Percentiles rank a stretch among this genome's conserved stretches.
Evolutionary conservation across 92 coral and sea anemone species (phyloP).

Genomic region (Isaurus tuberculatus): DNA sequence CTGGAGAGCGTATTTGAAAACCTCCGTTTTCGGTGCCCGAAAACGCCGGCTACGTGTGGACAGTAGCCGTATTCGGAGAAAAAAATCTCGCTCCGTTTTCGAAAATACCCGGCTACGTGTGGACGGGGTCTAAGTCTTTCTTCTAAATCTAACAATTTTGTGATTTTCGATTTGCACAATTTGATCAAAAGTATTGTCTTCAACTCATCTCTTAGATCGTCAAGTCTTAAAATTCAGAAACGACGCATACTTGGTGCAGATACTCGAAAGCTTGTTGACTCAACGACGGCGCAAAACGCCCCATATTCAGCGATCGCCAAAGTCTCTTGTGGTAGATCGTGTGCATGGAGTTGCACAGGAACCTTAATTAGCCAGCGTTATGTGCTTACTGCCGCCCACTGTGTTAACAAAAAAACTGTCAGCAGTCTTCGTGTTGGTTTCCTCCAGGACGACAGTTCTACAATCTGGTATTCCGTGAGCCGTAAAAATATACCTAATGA

Average conservation of each 20-base stretch:
- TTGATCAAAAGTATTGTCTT: too few species aligned
- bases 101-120: too few species aligned
- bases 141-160: too few species aligned
- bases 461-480: slow-evolving; percentile 67
- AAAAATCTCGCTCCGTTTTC: too few species aligned
- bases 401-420: slow-evolving; percentile 59
- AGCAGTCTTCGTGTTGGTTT: slow-evolving; percentile 70
- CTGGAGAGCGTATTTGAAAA: too few species aligned
- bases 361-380: slow-evolving; percentile 73
- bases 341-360: slow-evolving; percentile 75
- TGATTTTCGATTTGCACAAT: too few species aligned
- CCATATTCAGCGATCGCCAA: slow-evolving; percentile 73
- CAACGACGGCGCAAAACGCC: slow-evolving; percentile 55
- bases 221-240: background rate
- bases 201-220: too few species aligned
- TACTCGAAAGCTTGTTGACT: slow-evolving; percentile 6
- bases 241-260: slow-evolving; percentile 7
- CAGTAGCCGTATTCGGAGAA: too few species aligned
- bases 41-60: too few species aligned
- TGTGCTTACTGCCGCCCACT: slow-evolving; percentile 89
- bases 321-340: slow-evolving; percentile 72
- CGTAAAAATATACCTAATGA: slow-evolving; percentile 49
- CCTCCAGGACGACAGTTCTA: slow-evolving; percentile 57
- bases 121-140: too few species aligned
- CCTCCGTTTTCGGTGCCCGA: too few species aligned